Evolutionary conservation across 2,113 vertebrate genomes (phyloP).

Genomic region (Dipodomys merriami): DNA sequence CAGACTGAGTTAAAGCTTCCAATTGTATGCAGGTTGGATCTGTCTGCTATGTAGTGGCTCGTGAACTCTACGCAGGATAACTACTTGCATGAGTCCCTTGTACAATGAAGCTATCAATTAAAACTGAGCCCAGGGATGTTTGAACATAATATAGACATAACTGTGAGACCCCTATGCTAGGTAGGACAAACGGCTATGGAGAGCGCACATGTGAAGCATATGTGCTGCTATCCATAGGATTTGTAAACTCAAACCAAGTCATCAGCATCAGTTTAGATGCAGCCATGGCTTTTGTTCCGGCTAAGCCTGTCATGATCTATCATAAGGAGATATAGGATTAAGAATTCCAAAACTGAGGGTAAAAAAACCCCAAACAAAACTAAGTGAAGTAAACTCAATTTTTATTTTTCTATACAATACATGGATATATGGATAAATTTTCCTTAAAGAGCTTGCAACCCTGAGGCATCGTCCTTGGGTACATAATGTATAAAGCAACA

Average conservation of each 20-base stretch:
- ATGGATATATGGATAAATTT: constrained; percentile 74
- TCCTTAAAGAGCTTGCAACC: constrained; percentile 82
- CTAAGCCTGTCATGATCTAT: neutral
- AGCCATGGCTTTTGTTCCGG: constrained; percentile 33
- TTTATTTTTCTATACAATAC: constrained; percentile 86
- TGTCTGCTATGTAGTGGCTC: neutral
- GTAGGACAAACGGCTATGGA: constrained; percentile 31
- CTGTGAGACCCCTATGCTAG: constrained; percentile 17
- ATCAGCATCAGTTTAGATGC: neutral
- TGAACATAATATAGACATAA: constrained; percentile 13
- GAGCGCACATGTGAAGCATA: neutral
- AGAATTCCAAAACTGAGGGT: too few species aligned
- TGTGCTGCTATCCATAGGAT: neutral
- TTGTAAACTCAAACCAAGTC: neutral
- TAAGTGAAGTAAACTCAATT: constrained; percentile 80
- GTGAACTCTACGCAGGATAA: neutral
- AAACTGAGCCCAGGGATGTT: neutral
- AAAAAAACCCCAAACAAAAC: neutral
- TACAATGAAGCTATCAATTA: neutral
- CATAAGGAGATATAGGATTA: neutral
- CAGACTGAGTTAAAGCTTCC: constrained; percentile 43
- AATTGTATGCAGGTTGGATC: neutral
- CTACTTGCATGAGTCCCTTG: neutral
- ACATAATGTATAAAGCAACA: constrained; percentile 83
- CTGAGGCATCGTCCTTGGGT: constrained; percentile 81